Evolutionary conservation across 2,113 vertebrate genomes (phyloP).

Genomic region (Diglossa brunneiventris): DNA sequence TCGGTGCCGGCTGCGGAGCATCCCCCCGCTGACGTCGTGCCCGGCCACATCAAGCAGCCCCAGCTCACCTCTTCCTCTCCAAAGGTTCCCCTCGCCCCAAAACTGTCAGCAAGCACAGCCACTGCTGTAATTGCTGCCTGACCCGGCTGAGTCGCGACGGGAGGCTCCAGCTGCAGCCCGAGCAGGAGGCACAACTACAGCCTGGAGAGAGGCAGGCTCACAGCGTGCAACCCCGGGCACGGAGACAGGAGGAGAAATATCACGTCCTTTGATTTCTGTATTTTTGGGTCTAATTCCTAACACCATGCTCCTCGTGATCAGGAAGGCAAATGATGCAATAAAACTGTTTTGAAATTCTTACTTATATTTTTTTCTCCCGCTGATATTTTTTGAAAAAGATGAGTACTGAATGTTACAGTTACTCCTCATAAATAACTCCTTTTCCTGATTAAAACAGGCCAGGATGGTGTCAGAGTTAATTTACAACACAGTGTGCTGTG

Average conservation of each 20-base stretch:
- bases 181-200: not conserved
- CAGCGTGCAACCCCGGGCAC: not conserved
- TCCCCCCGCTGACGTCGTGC: not conserved
- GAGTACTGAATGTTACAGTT: constrained; percentile 5
- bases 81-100: not conserved
- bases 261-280: not conserved
- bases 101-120: not conserved
- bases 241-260: not conserved
- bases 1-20: not conserved
- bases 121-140: not conserved
- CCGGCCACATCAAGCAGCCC: not conserved
- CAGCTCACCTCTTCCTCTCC: constrained; percentile 1
- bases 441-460: not conserved
- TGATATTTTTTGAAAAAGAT: not conserved
- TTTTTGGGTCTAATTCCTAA: not conserved
- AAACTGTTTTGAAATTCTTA: not conserved
- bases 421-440: constrained; percentile 8
- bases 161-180: not conserved
- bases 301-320: not conserved
- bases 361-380: constrained; percentile 4
- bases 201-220: not conserved
- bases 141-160: not conserved
- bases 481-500: not conserved
- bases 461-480: not conserved
- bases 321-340: constrained; percentile 9